A percentile compares a stretch with the other conserved stretches of the same genome.
Conservation (phyloP, 1,140 invertebrate species). For the Calliphora vicina region DNA sequence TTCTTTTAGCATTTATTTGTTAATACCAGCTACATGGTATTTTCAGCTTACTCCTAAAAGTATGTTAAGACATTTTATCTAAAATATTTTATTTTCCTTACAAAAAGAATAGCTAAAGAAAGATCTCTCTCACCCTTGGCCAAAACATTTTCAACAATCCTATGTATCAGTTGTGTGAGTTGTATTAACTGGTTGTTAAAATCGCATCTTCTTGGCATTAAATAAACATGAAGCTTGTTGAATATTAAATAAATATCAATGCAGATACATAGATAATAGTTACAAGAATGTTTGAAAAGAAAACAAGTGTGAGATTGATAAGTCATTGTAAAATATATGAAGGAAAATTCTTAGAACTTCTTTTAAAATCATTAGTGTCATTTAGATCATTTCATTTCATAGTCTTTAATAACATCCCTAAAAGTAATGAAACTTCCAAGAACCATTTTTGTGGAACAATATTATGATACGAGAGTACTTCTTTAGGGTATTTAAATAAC, state of each 20-base stretch:
- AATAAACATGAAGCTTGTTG: neutral
- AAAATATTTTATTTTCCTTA: slow-evolving; percentile 31
- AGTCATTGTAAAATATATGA: no score
- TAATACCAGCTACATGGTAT: slow-evolving; percentile 35
- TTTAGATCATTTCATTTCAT: no score
- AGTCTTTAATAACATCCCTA: no score
- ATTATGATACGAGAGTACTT: no score
- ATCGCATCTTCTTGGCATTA: slow-evolving; percentile 45
- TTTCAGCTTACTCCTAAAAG: neutral
- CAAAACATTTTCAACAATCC: neutral
- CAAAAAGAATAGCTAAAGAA: slow-evolving; percentile 15
- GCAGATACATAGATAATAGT: neutral
- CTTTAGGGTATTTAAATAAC: no score
- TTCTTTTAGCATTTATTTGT: neutral
- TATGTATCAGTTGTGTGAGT: slow-evolving; percentile 6
- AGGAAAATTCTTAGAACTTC: no score
- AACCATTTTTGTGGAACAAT: no score
- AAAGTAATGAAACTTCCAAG: no score
- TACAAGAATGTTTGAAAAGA: neutral
- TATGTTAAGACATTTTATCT: slow-evolving; percentile 2
- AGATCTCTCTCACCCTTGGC: neutral
- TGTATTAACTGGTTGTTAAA: slow-evolving; percentile 35
- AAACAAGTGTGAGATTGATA: no score
- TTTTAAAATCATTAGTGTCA: no score
- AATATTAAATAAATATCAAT: neutral